phyloP scores from a whole-genome alignment of 2,797 vertebrate species.

The Gallinago nigripennis region DNA sequence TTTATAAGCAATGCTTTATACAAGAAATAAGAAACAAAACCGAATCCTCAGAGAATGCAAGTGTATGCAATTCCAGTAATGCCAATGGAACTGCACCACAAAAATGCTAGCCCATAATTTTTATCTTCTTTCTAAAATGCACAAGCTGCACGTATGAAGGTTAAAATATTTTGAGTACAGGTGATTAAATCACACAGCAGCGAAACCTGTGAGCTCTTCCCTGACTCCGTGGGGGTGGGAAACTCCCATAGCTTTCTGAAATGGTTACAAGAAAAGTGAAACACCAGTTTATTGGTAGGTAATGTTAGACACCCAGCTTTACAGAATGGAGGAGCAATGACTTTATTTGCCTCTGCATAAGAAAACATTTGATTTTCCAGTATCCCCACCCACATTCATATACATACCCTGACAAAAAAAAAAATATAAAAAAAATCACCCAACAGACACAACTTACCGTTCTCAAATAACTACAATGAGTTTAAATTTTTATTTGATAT shows the following conservation, averaged over 20 bases:
- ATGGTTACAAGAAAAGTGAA: neutral
- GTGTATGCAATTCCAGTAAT: neutral
- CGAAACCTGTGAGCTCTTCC: neutral
- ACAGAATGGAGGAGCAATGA: neutral
- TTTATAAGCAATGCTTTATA: neutral
- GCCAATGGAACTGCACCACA: fast-evolving
- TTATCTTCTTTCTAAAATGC: neutral
- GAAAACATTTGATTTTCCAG: neutral
- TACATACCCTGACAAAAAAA: neutral
- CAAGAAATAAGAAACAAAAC: neutral
- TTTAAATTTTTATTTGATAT: neutral
- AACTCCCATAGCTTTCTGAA: neutral
- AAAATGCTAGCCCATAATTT: neutral
- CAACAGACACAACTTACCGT: neutral
- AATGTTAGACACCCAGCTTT: neutral
- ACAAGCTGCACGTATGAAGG: neutral
- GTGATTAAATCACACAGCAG: neutral
- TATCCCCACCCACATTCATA: neutral
- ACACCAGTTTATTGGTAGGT: neutral
- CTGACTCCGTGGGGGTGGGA: neutral
- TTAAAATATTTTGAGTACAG: neutral
- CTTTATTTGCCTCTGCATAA: neutral
- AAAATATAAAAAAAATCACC: neutral
- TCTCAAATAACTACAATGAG: neutral
- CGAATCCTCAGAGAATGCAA: neutral